These are phyloP conservation scores for Drosophila punjabiensis DNA, from an alignment of 1,140 invertebrate genomes.

Conservation along the genomic window DNA sequence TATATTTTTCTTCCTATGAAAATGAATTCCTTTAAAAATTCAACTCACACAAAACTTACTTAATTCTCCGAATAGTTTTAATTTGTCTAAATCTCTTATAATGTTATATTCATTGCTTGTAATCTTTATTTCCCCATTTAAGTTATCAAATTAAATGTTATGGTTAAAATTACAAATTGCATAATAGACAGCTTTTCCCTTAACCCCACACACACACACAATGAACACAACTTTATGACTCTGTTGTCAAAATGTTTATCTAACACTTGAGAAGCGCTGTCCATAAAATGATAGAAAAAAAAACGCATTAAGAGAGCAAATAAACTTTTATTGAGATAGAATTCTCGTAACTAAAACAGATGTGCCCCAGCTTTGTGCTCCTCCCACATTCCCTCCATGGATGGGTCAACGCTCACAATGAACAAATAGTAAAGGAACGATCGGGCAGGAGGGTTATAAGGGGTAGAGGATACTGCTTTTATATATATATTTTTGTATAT, in stretches of 20 bases:
- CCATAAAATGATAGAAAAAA: constrained; percentile 65
- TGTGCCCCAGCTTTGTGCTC: constrained; percentile 34
- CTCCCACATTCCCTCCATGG: background rate
- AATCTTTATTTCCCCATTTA: background rate
- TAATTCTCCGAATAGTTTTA: background rate
- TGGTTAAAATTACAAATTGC: constrained; percentile 35
- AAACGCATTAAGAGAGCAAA: constrained; percentile 62
- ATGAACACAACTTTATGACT: constrained; percentile 57
- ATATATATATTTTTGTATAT: background rate
- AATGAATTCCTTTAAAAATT: no score
- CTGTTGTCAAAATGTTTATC: constrained; percentile 78
- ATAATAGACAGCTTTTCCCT: constrained; percentile 28
- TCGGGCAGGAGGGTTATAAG: constrained; percentile 9
- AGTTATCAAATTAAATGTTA: constrained; percentile 19
- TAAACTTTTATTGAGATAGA: constrained; percentile 65
- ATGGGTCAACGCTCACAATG: constrained; percentile 29
- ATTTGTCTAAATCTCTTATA: background rate
- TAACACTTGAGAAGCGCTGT: constrained; percentile 65
- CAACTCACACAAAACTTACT: no score
- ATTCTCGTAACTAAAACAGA: constrained; percentile 65
- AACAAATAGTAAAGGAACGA: constrained; percentile 35
- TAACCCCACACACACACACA: constrained; percentile 2
- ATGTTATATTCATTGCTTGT: background rate
- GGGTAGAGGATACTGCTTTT: background rate
- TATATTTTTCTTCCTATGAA: background rate